Evolutionary conservation across 2,888 invertebrate species (phyloP).

Genomic region (Epistrophella euchroma): DNA sequence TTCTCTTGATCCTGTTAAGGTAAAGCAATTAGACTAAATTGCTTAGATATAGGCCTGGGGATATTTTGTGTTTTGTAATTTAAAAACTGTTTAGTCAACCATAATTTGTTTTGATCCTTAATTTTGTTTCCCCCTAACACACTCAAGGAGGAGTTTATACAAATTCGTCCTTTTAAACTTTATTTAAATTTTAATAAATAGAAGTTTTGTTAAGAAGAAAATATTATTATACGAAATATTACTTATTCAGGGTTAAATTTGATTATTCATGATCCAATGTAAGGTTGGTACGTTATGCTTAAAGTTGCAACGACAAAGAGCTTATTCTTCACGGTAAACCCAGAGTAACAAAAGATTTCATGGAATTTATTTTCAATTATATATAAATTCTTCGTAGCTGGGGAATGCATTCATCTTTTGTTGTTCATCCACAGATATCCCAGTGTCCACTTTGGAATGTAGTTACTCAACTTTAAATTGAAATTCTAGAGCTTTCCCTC

Average conservation of each 20-base stretch:
- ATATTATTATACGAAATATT: conserved; percentile 46
- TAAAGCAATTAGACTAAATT: conserved; percentile 69
- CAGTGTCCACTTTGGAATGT: conserved; percentile 62
- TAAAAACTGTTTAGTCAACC: conserved; percentile 72
- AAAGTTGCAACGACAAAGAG: background rate
- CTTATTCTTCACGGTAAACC: background rate
- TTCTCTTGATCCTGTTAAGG: conserved; percentile 56
- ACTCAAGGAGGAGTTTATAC: background rate
- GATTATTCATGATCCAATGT: conserved; percentile 1
- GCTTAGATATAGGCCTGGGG: conserved; percentile 57
- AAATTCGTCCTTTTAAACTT: background rate
- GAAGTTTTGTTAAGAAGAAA: conserved; percentile 11
- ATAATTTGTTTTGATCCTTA: conserved; percentile 38
- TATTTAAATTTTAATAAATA: conserved; percentile 8
- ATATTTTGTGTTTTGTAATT: conserved; percentile 58
- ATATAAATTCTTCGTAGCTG: background rate
- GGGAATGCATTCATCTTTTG: conserved; percentile 40
- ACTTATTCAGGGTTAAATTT: conserved; percentile 38
- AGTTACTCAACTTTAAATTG: conserved; percentile 74
- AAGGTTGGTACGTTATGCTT: no score
- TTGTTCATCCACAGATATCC: conserved; percentile 8
- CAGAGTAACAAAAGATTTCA: conserved; percentile 3
- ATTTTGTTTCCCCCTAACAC: background rate
- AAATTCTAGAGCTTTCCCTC: conserved; percentile 53
- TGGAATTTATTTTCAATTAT: conserved; percentile 18